Evolutionary conservation across 2,113 vertebrate genomes (phyloP), one percentile per base, ranked within the genome.

Genomic region (Macquaria australasica): DNA sequence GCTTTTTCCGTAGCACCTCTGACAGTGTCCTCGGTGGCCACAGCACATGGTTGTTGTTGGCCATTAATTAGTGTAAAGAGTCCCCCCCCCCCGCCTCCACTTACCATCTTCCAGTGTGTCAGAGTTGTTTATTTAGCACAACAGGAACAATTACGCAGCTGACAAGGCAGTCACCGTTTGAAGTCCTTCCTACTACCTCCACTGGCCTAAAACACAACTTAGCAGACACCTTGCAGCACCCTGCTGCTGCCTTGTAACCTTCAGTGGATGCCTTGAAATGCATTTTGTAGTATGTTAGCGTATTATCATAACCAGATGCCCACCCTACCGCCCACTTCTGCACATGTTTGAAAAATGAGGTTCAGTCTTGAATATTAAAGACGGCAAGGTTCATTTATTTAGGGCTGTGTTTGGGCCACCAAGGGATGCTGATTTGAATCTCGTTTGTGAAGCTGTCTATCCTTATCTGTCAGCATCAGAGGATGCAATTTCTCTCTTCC

Each of bases 391-490:
- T 94, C 91, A 91, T 94, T 95, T 93, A 92, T 91, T 91, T 84
- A 68, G 88, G 76, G 92, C 87, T 82, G 84, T 50, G 89, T 92
- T 87, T 66, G 72, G 89, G 91, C 87, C 90, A 86, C 86, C 69
- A 28, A 72, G 88, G 88, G 87, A 82, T 67, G 81, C 90, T 93
- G 91, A 93, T 94, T 93, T 89, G 92, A 93, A 93, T 95, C 95
- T 90, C 72, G 88, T 94, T 94, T 94, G 95, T 95, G 90, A 89
- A 93, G 94, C 92, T 92, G 94, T 95, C 94, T 89, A 69, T 93
- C 87, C 85, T 94, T 94, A 96, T 94, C 93, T 77, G 89, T 90
- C 86, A 83, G 92, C 93, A 95, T 94, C 93, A 89, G 79, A 91
- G 73, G 85, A 93, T 88, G 86, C 87, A 84, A 85, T 94, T 91